A percentile compares a stretch with the other conserved stretches of the same genome.
phyloP scores from a whole-genome alignment of 2,113 vertebrate species.

The Pipa parva region DNA sequence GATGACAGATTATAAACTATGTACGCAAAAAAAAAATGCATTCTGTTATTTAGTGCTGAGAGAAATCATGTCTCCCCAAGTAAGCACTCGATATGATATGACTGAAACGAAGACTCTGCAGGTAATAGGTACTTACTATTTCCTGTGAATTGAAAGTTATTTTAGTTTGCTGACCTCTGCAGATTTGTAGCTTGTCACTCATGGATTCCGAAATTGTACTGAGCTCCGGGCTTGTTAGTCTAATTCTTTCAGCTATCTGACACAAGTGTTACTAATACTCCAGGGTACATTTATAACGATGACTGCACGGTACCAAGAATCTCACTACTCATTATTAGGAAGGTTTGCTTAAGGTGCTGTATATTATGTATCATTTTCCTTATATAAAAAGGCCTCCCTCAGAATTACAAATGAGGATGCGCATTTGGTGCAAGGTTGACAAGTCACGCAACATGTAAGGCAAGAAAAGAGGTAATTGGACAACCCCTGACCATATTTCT shows the following conservation, averaged over 20 bases:
- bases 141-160: constrained; percentile 23
- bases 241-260: constrained; percentile 33
- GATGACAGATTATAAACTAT: no score
- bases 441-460: no score
- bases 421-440: no score
- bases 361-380: no score
- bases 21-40: no score
- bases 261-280: constrained; percentile 17
- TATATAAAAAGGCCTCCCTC: no score
- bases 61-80: neutral
- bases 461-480: no score
- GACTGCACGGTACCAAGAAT: neutral
- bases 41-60: no score
- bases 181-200: constrained; percentile 26
- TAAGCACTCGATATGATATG: no score
- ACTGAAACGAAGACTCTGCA: neutral
- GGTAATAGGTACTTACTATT: constrained; percentile 34
- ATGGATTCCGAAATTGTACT: constrained; percentile 17
- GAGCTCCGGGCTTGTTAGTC: constrained; percentile 30
- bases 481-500: no score
- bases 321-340: constrained; percentile 19
- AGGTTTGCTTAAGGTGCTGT: neutral
- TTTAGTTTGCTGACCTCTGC: constrained; percentile 40
- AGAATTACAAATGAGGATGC: no score
- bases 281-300: constrained; percentile 2